Base-by-base conservation (phyloP, 1,140 invertebrate species). In the Phymorhynchus buccinoides region DNA sequence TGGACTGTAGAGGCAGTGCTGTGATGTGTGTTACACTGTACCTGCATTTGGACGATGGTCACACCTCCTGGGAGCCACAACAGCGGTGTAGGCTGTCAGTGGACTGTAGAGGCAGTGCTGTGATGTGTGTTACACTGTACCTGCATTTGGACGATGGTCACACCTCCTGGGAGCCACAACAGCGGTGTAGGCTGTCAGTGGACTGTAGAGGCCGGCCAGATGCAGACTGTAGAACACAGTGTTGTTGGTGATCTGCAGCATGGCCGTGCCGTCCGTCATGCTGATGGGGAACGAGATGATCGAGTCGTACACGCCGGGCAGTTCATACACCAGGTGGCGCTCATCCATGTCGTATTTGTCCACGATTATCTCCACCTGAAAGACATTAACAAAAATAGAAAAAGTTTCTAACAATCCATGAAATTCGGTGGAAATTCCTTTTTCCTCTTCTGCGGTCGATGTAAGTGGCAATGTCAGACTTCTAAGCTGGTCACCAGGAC, bases 281-380 rank as follows among this genome's bases (percentile, higher is more conserved):
- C 88, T 89, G 90, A 73, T 89, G 75, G 87, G 94, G 90, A 86
- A 91, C 52, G 89, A 90, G 68, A 90, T 87, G 73, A 90, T 78
- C 22, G 87, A 89, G 80, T 91, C 88, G n/a, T 89, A 79, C 88
- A 93, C 83, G 88, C 94, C 93, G 0, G 95, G 95, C 62, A 95
- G 88, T 44, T 93, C 88, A 32, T 95, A 94, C 18, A 91, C 88
- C 16, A 95, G 90, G 48, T 93, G 92, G 66, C 96, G 93, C 14
- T 95, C 95, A 14, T 90, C 91, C 75, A 94, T 92, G 87, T 94
- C 94, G 90, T 96, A 95, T 37, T 95, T 94, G 89, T 96, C 96
- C 3, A 96, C 93, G 90, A 95, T 95, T 68, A 96, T 91, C 78
- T 93, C 92, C 39, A 95, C 93, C 95, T 96, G 92, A 41, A 44